phyloP scores from a whole-genome alignment of 1,140 invertebrate species.

The Aphaenogaster ashmeadi region DNA sequence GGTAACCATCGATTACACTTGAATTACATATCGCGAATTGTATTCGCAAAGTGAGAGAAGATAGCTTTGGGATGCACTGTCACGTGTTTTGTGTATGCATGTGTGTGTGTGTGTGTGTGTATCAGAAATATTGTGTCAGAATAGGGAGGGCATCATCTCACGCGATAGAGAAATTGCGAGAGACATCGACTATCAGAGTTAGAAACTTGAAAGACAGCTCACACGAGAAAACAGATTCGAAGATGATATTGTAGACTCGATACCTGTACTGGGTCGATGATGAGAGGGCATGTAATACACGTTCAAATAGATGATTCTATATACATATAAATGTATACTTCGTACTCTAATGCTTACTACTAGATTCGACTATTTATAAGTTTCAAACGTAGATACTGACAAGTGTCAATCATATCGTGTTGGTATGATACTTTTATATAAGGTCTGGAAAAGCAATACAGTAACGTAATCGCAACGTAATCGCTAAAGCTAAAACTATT shows the following conservation, averaged over 20 bases:
- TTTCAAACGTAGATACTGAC: constrained; percentile 28
- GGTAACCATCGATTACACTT: background rate
- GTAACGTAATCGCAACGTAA: background rate
- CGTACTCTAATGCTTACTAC: background rate
- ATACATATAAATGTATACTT: background rate
- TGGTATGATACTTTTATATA: constrained; percentile 4
- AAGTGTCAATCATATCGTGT: constrained; percentile 1
- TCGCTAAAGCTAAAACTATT: background rate
- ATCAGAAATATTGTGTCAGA: background rate
- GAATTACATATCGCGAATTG: background rate
- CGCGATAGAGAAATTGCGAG: constrained; percentile 13
- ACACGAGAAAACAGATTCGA: constrained; percentile 14
- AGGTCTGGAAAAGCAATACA: constrained; percentile 12
- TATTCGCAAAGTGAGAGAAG: constrained; percentile 12
- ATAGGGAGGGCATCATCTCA: background rate
- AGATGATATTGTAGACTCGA: constrained; percentile 18
- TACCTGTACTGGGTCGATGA: background rate
- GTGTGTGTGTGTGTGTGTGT: background rate
- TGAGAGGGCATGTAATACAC: background rate
- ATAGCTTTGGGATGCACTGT: background rate
- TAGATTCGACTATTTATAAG: constrained; percentile 15
- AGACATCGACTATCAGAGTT: constrained; percentile 40
- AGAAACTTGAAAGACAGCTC: constrained; percentile 26
- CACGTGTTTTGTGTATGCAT: background rate
- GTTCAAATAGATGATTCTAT: background rate